phyloP scores from a whole-genome alignment of 2,888 invertebrate genomes.

The Drepana falcataria region DNA sequence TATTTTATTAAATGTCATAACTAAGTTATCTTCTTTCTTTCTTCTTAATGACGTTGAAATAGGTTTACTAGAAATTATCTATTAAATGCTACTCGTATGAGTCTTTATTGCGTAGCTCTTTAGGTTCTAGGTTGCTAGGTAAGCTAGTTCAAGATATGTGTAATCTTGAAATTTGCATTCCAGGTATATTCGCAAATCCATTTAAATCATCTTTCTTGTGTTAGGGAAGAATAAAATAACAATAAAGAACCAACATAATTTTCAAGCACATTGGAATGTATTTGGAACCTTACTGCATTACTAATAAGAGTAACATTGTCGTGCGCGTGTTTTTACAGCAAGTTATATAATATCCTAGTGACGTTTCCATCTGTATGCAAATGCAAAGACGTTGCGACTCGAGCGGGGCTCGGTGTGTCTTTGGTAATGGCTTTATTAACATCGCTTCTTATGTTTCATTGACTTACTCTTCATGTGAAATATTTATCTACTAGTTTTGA shows the following conservation, averaged over 20 bases:
- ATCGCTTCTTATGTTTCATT: conserved; percentile 6
- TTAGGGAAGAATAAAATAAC: conserved; percentile 26
- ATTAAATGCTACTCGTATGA: no score
- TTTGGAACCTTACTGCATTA: conserved; percentile 17
- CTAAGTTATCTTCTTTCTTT: no score
- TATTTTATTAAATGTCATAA: no score
- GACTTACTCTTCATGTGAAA: not conserved
- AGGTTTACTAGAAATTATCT: no score
- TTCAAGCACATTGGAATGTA: conserved; percentile 5
- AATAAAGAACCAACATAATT: conserved; percentile 20
- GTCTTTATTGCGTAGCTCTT: no score
- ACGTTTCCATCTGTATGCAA: conserved; percentile 70
- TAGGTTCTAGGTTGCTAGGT: no score
- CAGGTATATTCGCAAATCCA: conserved; percentile 15
- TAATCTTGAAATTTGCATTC: not conserved
- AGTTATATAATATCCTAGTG: conserved; percentile 51
- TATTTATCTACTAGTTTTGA: not conserved
- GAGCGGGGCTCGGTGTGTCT: conserved; percentile 27
- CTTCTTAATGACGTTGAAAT: no score
- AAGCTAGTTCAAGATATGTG: no score
- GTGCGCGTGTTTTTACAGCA: conserved; percentile 22
- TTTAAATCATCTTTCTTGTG: conserved; percentile 20
- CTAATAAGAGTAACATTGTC: conserved; percentile 12
- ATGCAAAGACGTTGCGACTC: conserved; percentile 32
- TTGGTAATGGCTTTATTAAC: conserved; percentile 31